phyloP scores from a whole-genome alignment of 2,797 vertebrate species.

The Diceros bicornis region DNA sequence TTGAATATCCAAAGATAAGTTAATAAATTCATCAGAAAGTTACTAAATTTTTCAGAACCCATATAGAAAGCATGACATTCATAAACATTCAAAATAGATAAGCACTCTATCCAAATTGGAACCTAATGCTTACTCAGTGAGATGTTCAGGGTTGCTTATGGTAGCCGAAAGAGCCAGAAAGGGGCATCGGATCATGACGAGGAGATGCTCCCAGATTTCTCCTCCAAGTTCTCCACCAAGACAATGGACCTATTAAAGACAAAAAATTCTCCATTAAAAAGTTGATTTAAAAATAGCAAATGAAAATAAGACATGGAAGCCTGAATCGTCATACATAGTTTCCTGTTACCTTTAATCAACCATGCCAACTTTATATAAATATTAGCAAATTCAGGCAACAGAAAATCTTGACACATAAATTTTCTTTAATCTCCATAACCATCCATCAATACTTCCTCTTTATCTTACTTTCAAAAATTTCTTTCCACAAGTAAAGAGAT shows the following conservation, averaged over 20 bases:
- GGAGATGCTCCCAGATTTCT: slow-evolving; percentile 90
- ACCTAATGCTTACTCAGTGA: slow-evolving; percentile 86
- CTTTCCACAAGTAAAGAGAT: too few relatives aligned
- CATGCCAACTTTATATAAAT: background rate
- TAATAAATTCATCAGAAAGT: background rate
- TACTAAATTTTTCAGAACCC: background rate
- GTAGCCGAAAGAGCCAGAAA: slow-evolving; percentile 91
- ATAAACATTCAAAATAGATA: background rate
- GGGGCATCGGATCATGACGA: slow-evolving; percentile 89
- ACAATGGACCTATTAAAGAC: slow-evolving; percentile 87
- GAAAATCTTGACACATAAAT: background rate
- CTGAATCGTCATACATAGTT: background rate
- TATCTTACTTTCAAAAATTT: background rate
- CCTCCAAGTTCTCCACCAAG: slow-evolving; percentile 89
- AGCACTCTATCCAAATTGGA: background rate
- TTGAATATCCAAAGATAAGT: background rate
- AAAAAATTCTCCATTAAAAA: slow-evolving; percentile 12
- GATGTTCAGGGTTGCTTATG: slow-evolving; percentile 88
- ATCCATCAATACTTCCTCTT: background rate
- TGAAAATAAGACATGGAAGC: background rate
- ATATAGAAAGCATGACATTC: background rate
- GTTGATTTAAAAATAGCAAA: background rate
- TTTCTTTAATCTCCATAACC: background rate
- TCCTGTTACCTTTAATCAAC: background rate
- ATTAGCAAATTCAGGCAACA: background rate